A percentile compares a stretch with the other conserved stretches of the same genome.
Evolutionary conservation across 2,888 invertebrate genomes (phyloP).

Genomic region (Apamea anceps): DNA sequence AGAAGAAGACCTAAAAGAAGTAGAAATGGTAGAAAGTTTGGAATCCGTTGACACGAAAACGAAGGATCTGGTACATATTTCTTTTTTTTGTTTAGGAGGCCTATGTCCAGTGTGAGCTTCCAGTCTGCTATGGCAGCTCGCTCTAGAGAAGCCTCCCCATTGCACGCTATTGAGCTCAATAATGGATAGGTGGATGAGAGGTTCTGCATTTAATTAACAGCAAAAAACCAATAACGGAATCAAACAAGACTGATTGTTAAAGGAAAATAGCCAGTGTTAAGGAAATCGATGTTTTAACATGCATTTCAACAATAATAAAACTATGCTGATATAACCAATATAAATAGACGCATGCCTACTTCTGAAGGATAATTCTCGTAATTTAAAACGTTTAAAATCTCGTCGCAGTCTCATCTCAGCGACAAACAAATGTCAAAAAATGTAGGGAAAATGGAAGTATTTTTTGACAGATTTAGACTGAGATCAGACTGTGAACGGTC

Average conservation of each 20-base stretch:
- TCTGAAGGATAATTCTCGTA: background rate
- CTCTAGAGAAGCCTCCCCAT: background rate
- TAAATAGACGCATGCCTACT: background rate
- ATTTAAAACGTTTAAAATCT: no score
- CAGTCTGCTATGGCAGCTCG: background rate
- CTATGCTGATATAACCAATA: background rate
- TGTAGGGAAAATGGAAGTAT: no score
- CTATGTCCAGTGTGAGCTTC: background rate
- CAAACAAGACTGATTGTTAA: constrained; percentile 27
- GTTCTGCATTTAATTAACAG: background rate
- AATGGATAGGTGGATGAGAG: background rate
- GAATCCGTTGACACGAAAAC: background rate
- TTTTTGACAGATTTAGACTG: no score
- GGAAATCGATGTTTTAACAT: constrained; percentile 13
- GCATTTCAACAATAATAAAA: background rate
- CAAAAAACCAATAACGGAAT: constrained; percentile 11
- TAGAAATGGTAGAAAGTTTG: background rate
- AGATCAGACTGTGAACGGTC: no score
- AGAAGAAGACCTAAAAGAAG: background rate
- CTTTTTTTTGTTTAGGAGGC: background rate
- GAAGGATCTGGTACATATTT: background rate
- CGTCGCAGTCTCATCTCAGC: no score
- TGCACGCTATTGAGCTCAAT: background rate
- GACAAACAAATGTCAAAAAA: no score
- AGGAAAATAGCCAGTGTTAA: constrained; percentile 46